Percentiles rank a stretch among this genome's conserved stretches.
Evolutionary conservation across 2,797 vertebrate genomes (phyloP).

Genomic region (Sebastes oblongus): DNA sequence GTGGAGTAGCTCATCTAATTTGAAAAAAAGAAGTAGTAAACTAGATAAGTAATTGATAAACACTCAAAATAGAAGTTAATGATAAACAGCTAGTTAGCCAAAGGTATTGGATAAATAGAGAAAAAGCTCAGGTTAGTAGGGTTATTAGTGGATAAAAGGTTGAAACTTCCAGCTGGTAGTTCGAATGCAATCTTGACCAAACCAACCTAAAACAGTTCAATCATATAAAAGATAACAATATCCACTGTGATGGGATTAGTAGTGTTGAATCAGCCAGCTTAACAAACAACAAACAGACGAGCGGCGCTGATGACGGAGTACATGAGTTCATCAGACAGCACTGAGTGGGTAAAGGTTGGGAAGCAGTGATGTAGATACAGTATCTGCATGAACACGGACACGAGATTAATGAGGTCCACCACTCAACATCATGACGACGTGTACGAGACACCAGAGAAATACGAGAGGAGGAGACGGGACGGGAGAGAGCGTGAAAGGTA

Average conservation of each 20-base stretch:
- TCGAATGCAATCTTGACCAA: no score
- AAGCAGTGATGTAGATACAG: background rate
- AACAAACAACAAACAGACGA: background rate
- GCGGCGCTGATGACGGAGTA: background rate
- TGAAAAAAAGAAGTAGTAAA: background rate
- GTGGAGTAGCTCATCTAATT: background rate
- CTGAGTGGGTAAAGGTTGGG: background rate
- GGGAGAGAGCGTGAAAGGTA: background rate
- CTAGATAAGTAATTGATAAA: no score
- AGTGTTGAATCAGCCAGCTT: background rate
- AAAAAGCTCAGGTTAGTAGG: no score
- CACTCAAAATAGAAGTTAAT: no score
- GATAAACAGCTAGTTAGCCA: no score
- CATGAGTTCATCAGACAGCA: background rate
- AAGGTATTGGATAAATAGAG: no score
- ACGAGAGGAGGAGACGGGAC: background rate
- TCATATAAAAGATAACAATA: background rate
- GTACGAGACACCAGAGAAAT: constrained; percentile 6
- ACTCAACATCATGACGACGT: constrained; percentile 6
- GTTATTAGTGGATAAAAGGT: no score
- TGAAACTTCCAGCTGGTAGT: no score
- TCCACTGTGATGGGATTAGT: background rate
- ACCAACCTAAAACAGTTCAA: no score
- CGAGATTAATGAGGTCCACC: constrained; percentile 19
- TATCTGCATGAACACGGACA: constrained; percentile 3